phyloP scores from a whole-genome alignment of 1,140 invertebrate species.

The Drosophila navojoa region DNA sequence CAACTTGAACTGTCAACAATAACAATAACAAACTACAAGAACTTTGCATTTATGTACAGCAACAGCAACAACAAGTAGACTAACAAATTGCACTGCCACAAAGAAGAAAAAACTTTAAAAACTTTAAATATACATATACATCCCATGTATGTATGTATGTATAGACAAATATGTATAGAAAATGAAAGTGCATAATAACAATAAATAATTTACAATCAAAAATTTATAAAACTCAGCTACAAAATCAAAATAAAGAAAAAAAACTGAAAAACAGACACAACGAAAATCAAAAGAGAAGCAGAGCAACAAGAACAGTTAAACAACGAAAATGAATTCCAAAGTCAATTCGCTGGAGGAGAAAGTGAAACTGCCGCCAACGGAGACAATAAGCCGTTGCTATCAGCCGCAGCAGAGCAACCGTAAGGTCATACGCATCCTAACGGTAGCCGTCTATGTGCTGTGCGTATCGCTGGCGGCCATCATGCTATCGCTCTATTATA shows the following conservation, averaged over 20 bases:
- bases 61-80: constrained; percentile 19
- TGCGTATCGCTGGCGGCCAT: constrained; percentile 97
- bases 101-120: constrained; percentile 7
- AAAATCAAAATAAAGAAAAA: constrained; percentile 35
- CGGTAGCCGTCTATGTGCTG: constrained; percentile 97
- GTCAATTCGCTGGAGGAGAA: constrained; percentile 85
- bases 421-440: constrained; percentile 95
- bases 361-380: constrained; percentile 89
- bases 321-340: constrained; percentile 75
- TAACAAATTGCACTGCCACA: constrained; percentile 36
- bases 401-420: constrained; percentile 88
- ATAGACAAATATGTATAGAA: not conserved
- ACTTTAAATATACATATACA: constrained; percentile 14
- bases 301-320: constrained; percentile 16
- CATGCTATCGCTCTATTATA: constrained; percentile 97
- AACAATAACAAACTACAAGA: constrained; percentile 34
- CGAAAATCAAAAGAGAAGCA: constrained; percentile 17
- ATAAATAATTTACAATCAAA: constrained; percentile 24
- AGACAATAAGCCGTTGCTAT: constrained; percentile 92
- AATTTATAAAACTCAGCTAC: not conserved
- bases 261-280: constrained; percentile 1
- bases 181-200: constrained; percentile 14
- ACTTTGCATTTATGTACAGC: constrained; percentile 48
- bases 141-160: no score
- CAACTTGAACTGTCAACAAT: constrained; percentile 28